These are phyloP conservation scores for Elgaria multicarinata DNA, from an alignment of 2,113 vertebrate species.

Conservation along the genomic window DNA sequence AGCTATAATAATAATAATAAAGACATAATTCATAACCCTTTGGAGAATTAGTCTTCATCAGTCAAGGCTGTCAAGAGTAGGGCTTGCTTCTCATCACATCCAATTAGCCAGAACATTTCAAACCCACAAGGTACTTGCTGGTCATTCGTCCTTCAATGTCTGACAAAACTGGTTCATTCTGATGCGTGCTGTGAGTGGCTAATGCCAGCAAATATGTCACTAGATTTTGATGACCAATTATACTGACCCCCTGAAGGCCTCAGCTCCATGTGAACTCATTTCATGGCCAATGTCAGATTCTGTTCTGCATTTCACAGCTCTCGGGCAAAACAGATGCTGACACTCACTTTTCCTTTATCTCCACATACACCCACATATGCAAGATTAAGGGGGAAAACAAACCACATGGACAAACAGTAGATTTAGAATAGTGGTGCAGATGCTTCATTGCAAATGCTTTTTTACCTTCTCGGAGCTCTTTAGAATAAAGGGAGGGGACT, in stretches of 20 bases:
- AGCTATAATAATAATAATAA: background rate
- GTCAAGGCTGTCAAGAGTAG: background rate
- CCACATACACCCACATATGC: background rate
- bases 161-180: background rate
- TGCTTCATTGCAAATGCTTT: background rate
- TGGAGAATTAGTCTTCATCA: background rate
- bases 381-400: background rate
- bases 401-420: background rate
- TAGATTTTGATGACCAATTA: slow-evolving; percentile 9
- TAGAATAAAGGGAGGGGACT: background rate
- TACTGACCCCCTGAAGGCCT: slow-evolving; percentile 4
- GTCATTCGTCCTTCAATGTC: background rate
- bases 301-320: background rate
- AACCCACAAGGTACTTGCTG: background rate
- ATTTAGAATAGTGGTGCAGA: background rate
- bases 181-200: background rate
- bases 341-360: background rate
- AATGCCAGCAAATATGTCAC: background rate
- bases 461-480: background rate
- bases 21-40: background rate
- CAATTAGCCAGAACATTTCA: slow-evolving; percentile 6
- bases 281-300: background rate
- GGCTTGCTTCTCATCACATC: background rate
- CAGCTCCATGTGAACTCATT: background rate
- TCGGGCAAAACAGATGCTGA: background rate